These are phyloP conservation scores for Halcyon smyrnensis DNA, from an alignment of 2,797 vertebrate genomes.

Conservation along the genomic window DNA sequence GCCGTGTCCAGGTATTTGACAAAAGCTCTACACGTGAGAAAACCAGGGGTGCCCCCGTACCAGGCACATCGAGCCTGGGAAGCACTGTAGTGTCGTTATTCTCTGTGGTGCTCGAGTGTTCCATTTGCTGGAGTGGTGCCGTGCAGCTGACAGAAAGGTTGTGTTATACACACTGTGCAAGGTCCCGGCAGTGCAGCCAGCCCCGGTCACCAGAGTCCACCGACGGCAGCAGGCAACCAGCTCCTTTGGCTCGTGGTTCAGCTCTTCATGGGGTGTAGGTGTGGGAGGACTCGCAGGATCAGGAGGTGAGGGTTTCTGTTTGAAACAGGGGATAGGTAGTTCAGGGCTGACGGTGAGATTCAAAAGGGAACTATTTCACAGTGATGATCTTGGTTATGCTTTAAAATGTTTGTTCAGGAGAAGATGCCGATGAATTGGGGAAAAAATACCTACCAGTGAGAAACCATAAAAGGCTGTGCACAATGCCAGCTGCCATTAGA, in stretches of 20 bases:
- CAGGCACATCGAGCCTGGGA: neutral
- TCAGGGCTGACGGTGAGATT: neutral
- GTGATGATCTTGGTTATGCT: neutral
- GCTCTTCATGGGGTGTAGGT: neutral
- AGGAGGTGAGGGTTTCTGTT: neutral
- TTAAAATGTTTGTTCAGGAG: neutral
- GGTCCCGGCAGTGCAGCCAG: neutral
- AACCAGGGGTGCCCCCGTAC: fast-evolving
- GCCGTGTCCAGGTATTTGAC: neutral
- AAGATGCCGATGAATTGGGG: neutral
- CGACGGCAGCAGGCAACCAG: neutral
- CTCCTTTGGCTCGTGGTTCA: neutral
- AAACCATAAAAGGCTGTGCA: neutral
- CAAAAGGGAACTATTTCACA: neutral
- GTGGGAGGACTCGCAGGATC: fast-evolving
- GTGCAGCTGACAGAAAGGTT: neutral
- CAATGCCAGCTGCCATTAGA: neutral
- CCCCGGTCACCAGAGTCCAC: neutral
- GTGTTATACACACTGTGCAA: fast-evolving
- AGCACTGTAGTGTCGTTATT: fast-evolving
- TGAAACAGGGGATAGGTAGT: neutral
- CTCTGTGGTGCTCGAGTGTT: fast-evolving
- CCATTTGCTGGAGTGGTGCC: fast-evolving
- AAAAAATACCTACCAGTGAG: neutral
- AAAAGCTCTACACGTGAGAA: neutral